phyloP scores from a whole-genome alignment of 2,113 vertebrate species.

The Otus sunia region DNA sequence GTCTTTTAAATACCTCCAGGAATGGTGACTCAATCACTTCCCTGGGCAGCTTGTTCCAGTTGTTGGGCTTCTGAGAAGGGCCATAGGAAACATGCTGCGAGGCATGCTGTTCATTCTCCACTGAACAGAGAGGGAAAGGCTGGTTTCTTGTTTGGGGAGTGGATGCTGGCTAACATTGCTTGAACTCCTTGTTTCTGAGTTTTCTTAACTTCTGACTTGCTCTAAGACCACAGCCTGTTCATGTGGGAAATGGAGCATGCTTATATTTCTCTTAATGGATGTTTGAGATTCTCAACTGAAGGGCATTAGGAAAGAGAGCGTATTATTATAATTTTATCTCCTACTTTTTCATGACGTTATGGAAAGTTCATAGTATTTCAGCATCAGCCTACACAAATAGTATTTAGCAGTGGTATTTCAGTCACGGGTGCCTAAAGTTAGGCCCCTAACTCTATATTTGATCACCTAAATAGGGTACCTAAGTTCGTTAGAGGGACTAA shows the following conservation, averaged over 20 bases:
- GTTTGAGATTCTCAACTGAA: background rate
- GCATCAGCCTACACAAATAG: background rate
- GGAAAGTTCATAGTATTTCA: conserved; percentile 6
- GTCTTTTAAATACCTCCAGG: background rate
- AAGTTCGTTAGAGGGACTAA: background rate
- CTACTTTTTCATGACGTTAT: background rate
- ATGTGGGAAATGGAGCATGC: background rate
- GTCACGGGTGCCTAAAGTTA: background rate
- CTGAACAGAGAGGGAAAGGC: background rate
- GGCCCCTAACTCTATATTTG: background rate
- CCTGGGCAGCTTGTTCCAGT: background rate
- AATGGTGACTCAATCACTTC: background rate
- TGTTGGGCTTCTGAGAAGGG: background rate
- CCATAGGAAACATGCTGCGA: background rate
- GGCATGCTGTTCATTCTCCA: background rate
- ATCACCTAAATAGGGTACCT: background rate
- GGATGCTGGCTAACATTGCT: background rate
- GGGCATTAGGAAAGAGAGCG: background rate
- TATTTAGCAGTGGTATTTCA: background rate
- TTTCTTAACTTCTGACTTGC: background rate
- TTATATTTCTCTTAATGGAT: background rate
- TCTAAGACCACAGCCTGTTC: background rate
- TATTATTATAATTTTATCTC: conserved; percentile 22
- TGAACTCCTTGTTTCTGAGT: background rate
- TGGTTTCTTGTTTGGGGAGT: background rate